Base-by-base conservation (phyloP, 2,113 vertebrate genomes). In the Desmodus rotundus region DNA sequence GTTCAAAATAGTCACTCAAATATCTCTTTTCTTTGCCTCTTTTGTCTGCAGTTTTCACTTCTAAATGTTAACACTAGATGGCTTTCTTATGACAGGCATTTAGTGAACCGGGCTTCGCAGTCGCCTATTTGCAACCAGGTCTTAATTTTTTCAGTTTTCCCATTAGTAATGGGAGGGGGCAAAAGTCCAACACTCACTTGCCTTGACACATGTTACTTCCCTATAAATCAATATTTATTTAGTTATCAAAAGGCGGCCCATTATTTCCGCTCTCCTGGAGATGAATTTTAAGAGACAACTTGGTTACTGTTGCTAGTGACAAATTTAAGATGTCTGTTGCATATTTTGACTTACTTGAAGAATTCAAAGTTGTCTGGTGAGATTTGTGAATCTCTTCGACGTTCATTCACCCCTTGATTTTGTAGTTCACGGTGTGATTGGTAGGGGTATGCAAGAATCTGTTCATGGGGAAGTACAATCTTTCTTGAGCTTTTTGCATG, bases 51-150 rank as follows among this genome's bases (percentile, higher is more conserved):
- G 14, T 97, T 97, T 97, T 97, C 98, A 98, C 97, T 99, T 98
- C 98, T 97, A 67, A 56, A 97, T 97, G 96, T 97, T 98, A 98
- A 98, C 98, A 76, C 98, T 98, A 99, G 98, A 98, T 98, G 98
- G 98, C 98, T 99, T 98, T 97, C 98, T 98, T 97, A 96, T 96
- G 98, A 98, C 98, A 98, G 97, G 58, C 97, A 97, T 98, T 81
- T 96, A 83, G 5, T 87, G n/a, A 94, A 90, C 93, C 61, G 94
- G 20, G 54, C 7, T 77, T 85, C 73, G 84, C 3, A 83, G 43
- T 58, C 78, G 78, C 92, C 89, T 93, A 1, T 95, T 56, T 96
- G 94, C 93, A 96, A 81, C 93, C 86, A 20, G 93, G 94, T 87
- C 91, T 94, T 93, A 68, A 54, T 97, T 96, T 94, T 26, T 91